These are phyloP conservation scores for Clytia hemisphaerica DNA, from an alignment of 30 jellyfish, hydroid and myxozoan genomes.

Conservation along the genomic window DNA sequence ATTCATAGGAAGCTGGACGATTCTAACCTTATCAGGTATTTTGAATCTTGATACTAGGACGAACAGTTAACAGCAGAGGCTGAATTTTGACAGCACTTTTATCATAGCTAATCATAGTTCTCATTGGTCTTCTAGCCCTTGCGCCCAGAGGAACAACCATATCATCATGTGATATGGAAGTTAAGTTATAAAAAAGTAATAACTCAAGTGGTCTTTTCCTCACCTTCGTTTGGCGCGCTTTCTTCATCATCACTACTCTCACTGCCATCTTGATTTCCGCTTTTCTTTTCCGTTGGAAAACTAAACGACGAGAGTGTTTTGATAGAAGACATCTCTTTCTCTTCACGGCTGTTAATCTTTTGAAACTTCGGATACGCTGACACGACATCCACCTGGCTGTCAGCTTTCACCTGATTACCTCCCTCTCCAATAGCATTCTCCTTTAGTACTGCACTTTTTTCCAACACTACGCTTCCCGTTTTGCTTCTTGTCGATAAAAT, in stretches of 20 bases:
- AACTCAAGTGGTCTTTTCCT: no score
- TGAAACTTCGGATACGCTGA: not conserved
- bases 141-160: no score
- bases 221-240: constrained; percentile 23
- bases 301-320: constrained; percentile 11
- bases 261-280: constrained; percentile 19
- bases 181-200: no score
- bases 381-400: not conserved
- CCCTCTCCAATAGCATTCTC: constrained; percentile 7
- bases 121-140: no score
- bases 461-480: no score
- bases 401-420: not conserved
- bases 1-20: not conserved
- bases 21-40: no score
- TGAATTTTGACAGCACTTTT: no score
- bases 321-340: constrained; percentile 30
- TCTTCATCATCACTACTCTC: constrained; percentile 29
- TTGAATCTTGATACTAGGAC: no score
- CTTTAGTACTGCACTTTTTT: constrained; percentile 15
- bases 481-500: no score
- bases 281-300: constrained; percentile 11
- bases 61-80: no score
- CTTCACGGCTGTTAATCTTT: constrained; percentile 26
- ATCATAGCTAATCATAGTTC: no score
- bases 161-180: no score